Percentiles rank a stretch among this genome's conserved stretches.
Evolutionary conservation across 2,797 vertebrate species (phyloP).

Genomic region (Epinephelus malabaricus): DNA sequence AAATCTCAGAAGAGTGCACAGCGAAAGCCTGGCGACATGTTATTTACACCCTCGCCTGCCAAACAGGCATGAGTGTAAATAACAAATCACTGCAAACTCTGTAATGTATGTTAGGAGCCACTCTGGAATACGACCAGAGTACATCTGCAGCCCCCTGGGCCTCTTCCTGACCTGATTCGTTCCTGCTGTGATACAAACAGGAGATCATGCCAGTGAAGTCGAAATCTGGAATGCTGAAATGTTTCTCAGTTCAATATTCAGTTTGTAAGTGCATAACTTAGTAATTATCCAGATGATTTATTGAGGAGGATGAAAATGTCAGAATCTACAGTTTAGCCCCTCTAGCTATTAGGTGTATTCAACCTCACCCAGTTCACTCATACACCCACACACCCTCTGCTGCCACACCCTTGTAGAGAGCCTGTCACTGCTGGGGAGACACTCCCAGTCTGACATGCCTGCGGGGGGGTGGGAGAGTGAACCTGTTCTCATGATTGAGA

Average conservation of each 20-base stretch:
- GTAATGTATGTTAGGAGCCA: conserved; percentile 38
- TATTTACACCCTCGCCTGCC: conserved; percentile 35
- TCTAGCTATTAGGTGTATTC: conserved; percentile 56
- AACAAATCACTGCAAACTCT: conserved; percentile 46
- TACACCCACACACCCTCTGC: conserved; percentile 35
- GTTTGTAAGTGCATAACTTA: conserved; percentile 21
- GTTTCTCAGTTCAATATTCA: conserved; percentile 8
- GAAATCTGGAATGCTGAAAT: conserved; percentile 35
- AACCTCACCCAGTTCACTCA: conserved; percentile 37
- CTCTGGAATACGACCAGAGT: conserved; percentile 55
- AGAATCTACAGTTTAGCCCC: conserved; percentile 22
- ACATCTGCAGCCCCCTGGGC: conserved; percentile 60
- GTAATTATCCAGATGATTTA: conserved; percentile 27
- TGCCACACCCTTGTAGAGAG: conserved; percentile 64
- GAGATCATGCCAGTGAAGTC: conserved; percentile 56
- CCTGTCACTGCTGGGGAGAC: conserved; percentile 63
- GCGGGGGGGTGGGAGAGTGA: conserved; percentile 2
- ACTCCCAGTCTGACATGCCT: conserved; percentile 70
- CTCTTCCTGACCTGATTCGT: conserved; percentile 69
- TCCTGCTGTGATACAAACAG: conserved; percentile 65
- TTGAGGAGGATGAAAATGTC: neutral
- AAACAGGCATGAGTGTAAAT: conserved; percentile 36
- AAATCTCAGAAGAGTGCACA: neutral
- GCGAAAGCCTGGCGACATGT: conserved; percentile 9
- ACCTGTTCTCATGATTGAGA: conserved; percentile 41